phyloP scores from a whole-genome alignment of 2,888 invertebrate genomes.

The Drosophila dives region DNA sequence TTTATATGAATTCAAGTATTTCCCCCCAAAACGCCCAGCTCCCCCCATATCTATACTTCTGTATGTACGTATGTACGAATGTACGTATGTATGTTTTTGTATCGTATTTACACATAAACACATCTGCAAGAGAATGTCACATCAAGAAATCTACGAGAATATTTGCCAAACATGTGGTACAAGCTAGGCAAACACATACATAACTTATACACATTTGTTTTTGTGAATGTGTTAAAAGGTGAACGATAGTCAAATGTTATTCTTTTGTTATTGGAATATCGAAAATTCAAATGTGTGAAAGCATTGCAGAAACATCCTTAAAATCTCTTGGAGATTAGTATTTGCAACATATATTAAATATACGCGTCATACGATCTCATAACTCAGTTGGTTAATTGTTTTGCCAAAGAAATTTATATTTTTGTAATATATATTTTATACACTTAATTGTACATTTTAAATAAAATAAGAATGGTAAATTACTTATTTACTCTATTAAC shows the following conservation, averaged over 20 bases:
- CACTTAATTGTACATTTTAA: background rate
- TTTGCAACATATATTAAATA: background rate
- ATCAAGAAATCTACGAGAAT: slow-evolving; percentile 8
- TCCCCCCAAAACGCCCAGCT: background rate
- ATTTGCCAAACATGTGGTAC: slow-evolving; percentile 18
- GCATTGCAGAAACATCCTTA: background rate
- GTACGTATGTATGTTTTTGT: too few species aligned
- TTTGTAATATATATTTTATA: background rate
- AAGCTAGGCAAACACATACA: background rate
- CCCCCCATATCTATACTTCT: background rate
- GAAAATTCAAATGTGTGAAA: background rate
- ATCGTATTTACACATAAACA: background rate
- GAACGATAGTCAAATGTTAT: slow-evolving; percentile 4
- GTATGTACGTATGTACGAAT: background rate
- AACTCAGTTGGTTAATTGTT: background rate
- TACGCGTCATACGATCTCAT: background rate
- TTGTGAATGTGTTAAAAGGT: background rate
- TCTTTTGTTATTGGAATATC: background rate
- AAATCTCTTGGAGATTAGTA: background rate
- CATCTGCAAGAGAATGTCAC: slow-evolving; percentile 4
- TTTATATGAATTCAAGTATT: slow-evolving; percentile 66
- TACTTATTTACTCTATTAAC: too few species aligned
- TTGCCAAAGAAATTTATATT: background rate
- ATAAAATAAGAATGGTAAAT: too few species aligned
- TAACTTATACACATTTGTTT: background rate